These are phyloP conservation scores for Nephotettix cincticeps DNA, from an alignment of 1,140 invertebrate genomes.

Conservation along the genomic window DNA sequence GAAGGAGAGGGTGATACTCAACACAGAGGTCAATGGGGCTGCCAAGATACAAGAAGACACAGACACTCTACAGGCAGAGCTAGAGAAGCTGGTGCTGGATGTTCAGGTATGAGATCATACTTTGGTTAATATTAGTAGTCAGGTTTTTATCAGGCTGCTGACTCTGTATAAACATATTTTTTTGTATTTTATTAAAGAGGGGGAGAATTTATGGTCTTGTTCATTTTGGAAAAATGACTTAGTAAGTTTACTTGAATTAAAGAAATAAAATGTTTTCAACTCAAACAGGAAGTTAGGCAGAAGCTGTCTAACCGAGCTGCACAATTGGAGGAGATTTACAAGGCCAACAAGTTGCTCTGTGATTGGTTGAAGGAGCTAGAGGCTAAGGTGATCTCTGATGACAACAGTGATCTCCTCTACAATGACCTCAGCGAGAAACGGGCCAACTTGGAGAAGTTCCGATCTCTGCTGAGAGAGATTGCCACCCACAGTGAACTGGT, in stretches of 20 bases:
- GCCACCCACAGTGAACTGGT: conserved; percentile 67
- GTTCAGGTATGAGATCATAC: conserved; percentile 54
- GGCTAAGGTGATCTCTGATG: conserved; percentile 70
- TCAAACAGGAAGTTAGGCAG: conserved; percentile 69
- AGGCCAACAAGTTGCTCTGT: conserved; percentile 71
- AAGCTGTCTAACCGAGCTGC: conserved; percentile 67
- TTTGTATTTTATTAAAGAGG: too few relatives aligned
- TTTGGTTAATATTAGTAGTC: too few relatives aligned
- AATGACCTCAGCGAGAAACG: conserved; percentile 90
- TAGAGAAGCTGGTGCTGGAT: conserved; percentile 79
- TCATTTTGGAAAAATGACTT: too few relatives aligned
- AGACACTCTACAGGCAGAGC: conserved; percentile 82
- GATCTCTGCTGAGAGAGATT: conserved; percentile 73
- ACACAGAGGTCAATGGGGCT: conserved; percentile 83
- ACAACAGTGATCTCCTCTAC: conserved; percentile 54
- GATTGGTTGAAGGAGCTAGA: conserved; percentile 88
- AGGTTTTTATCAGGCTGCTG: too few relatives aligned
- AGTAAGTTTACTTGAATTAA: too few relatives aligned
- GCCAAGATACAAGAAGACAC: conserved; percentile 87
- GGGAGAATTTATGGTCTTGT: too few relatives aligned
- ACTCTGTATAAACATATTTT: too few relatives aligned
- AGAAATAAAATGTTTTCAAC: too few relatives aligned
- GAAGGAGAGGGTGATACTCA: conserved; percentile 89
- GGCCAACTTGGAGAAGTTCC: conserved; percentile 80
- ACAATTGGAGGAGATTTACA: conserved; percentile 82